phyloP scores from a whole-genome alignment of 2,113 vertebrate species.

The Penelope pileata region DNA sequence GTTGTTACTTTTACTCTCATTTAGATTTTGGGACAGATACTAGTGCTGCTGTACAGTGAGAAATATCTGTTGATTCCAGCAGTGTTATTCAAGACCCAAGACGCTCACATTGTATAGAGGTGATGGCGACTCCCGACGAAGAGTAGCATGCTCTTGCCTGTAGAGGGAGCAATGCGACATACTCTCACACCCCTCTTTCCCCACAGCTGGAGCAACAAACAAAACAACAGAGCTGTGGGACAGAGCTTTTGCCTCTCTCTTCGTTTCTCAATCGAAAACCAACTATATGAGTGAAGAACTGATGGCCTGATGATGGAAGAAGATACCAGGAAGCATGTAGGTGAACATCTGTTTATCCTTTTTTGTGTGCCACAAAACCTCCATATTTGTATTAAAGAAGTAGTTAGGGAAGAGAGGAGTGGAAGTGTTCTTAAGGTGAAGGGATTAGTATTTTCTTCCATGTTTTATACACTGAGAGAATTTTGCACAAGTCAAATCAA shows the following conservation, averaged over 20 bases:
- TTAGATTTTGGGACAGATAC: background rate
- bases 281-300: background rate
- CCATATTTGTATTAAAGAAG: background rate
- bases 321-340: background rate
- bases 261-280: background rate
- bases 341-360: background rate
- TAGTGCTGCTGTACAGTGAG: background rate
- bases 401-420: background rate
- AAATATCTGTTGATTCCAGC: background rate
- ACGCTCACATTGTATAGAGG: fast-evolving
- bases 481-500: background rate
- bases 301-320: background rate
- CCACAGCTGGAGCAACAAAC: background rate
- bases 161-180: constrained; percentile 8
- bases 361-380: fast-evolving
- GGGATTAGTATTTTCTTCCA: background rate
- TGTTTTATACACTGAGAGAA: background rate
- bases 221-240: background rate
- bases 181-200: background rate
- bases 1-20: background rate
- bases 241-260: background rate
- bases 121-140: background rate
- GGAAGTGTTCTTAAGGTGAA: background rate
- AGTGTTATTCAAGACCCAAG: background rate
- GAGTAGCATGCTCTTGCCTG: background rate